These are phyloP conservation scores for Hippopotamyrus pictus DNA, from an alignment of 2,797 vertebrate species.

Conservation along the genomic window DNA sequence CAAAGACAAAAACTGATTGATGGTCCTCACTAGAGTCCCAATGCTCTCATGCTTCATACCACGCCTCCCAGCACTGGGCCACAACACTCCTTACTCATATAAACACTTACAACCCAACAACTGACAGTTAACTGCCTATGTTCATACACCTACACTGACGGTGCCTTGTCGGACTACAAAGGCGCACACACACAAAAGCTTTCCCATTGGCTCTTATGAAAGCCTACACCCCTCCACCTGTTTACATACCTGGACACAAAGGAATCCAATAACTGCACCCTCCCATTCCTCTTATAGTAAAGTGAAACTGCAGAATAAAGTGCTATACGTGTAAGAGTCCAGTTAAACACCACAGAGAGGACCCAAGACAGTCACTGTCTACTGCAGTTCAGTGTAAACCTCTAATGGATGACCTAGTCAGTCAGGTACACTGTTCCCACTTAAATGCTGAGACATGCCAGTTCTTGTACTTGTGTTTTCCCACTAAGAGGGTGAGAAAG, in stretches of 20 bases:
- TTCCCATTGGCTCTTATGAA: conserved; percentile 8
- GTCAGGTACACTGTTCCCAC: not conserved
- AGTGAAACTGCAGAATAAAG: not conserved
- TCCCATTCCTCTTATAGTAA: not conserved
- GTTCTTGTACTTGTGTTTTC: not conserved
- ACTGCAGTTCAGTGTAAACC: not conserved
- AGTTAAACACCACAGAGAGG: not conserved
- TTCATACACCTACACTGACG: not conserved
- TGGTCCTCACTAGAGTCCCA: not conserved
- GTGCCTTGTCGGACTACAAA: not conserved
- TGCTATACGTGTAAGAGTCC: not conserved
- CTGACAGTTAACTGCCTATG: not conserved
- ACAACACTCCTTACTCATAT: not conserved
- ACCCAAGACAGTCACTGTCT: not conserved
- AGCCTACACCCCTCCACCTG: not conserved
- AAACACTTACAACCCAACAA: not conserved
- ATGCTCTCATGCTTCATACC: not conserved
- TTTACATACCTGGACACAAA: not conserved
- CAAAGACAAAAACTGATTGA: not conserved
- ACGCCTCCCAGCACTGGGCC: not conserved
- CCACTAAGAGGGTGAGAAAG: not conserved
- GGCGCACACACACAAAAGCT: not conserved
- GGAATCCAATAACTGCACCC: not conserved
- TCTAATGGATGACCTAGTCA: not conserved
- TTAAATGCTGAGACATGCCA: not conserved